These are phyloP conservation scores for Oreotrochilus melanogaster DNA, from an alignment of 2,113 vertebrate species.

Conservation along the genomic window DNA sequence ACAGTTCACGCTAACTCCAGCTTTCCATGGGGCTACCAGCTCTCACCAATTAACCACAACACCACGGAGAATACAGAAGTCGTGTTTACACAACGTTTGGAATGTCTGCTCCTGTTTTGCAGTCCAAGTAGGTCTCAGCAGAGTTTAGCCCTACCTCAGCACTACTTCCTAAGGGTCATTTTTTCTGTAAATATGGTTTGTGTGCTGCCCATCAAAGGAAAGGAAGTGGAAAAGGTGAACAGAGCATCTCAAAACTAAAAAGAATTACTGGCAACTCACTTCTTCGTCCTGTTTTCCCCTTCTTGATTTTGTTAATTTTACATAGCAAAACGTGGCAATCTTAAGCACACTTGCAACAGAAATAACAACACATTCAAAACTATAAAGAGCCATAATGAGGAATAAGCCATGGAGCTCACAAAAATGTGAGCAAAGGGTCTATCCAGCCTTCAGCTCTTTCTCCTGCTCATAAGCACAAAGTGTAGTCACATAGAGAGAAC, in stretches of 20 bases:
- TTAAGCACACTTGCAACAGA: background rate
- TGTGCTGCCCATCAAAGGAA: rapidly evolving
- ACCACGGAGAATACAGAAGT: rapidly evolving
- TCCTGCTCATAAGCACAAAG: background rate
- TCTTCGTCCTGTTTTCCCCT: background rate
- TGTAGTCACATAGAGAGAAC: background rate
- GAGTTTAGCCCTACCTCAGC: background rate
- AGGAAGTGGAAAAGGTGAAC: background rate
- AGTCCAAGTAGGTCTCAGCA: background rate
- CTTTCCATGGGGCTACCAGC: rapidly evolving
- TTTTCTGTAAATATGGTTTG: background rate
- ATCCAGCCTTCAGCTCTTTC: background rate
- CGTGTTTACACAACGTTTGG: rapidly evolving
- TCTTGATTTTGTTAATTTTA: background rate
- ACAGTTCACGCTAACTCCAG: rapidly evolving
- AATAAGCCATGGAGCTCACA: background rate
- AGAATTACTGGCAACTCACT: background rate
- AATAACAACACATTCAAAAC: background rate
- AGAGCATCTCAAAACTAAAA: background rate
- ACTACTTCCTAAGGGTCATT: too few relatives aligned
- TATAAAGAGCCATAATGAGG: background rate
- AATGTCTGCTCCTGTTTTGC: background rate
- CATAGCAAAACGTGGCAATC: background rate
- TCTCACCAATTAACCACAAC: rapidly evolving
- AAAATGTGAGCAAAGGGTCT: background rate